Evolutionary conservation across 2,113 vertebrate species (phyloP), one percentile per base, ranked within the genome.

Genomic region (Muntiacus muntjak): DNA sequence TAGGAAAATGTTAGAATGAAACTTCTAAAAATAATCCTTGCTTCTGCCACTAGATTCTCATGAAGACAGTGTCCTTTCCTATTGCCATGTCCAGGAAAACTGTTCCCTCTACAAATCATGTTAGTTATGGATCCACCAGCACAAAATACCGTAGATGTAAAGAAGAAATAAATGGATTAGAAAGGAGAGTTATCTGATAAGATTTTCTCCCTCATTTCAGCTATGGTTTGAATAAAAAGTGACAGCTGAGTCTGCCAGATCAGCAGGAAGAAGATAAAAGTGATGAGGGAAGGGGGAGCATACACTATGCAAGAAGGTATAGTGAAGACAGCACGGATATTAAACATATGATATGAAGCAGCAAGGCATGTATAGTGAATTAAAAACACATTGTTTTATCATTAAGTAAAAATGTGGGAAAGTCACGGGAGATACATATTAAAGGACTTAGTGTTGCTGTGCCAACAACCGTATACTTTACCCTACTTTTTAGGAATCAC

Each of bases 11-110:
- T 4, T 55, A 58, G 71, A 67, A 47, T 40, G 3, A 82, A 45
- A 96, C 76, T 71, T 91, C 6, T 64, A 16, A 79, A 94, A 60
- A 82, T 82, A 43, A n/a, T 64, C 40, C 16, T 92, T 95, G 9
- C 11, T 78, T 93, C 54, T 7, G 96, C 84, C 52, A 91, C 43
- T 92, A 79, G 84, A 79, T 25, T 87, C 11, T 91, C 50, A 58
- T 57, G 23, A 71, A 94, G 40, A 82, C 6, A 43, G 0, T 62
- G 13, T 81, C 28, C 26, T 40, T 94, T 94, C 13, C 62, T 23
- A 83, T 82, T 50, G 47, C 21, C 25, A 64, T 33, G 15, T 58
- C 25, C 40, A 88, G 55, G 15, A 57, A 62, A 54, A 16, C 25
- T 1, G 2, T 78, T 67, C 40, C 76, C 33, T n/a, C 25, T 12